These are phyloP conservation scores for Diaphora mendica DNA, from an alignment of 2,888 invertebrate genomes.

Conservation along the genomic window DNA sequence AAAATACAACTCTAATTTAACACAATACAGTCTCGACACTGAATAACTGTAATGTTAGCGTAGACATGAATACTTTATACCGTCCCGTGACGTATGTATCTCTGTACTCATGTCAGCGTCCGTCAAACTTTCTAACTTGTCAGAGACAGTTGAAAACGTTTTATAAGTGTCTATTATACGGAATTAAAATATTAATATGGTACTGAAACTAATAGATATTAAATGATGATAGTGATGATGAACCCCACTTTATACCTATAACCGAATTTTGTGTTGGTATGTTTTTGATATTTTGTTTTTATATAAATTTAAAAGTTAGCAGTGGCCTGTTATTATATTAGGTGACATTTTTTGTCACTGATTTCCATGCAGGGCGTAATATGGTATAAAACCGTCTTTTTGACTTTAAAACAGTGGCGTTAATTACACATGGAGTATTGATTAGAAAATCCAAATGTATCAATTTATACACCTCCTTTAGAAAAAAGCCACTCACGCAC, in stretches of 20 bases:
- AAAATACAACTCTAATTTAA: not conserved
- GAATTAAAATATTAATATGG: not conserved
- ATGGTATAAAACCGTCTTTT: not conserved
- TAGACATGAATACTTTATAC: conserved; percentile 21
- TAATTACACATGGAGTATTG: not conserved
- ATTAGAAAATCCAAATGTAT: not conserved
- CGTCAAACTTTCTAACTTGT: conserved; percentile 45
- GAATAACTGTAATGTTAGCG: not conserved
- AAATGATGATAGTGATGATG: too few species aligned
- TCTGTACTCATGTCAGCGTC: conserved; percentile 29
- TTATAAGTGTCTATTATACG: conserved; percentile 28
- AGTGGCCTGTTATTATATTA: too few species aligned
- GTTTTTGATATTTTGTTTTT: too few species aligned
- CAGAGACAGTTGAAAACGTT: conserved; percentile 39
- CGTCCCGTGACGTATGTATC: conserved; percentile 32
- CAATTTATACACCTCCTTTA: not conserved
- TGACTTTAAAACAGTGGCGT: not conserved
- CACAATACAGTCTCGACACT: not conserved
- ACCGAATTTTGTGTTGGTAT: too few species aligned
- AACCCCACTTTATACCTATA: too few species aligned
- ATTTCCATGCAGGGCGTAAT: too few species aligned
- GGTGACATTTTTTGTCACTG: too few species aligned
- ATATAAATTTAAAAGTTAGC: too few species aligned
- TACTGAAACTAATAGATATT: too few species aligned
- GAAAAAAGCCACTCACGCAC: not conserved